Conservation (phyloP, 2,888 invertebrate species). For the Heliconius ethilla region DNA sequence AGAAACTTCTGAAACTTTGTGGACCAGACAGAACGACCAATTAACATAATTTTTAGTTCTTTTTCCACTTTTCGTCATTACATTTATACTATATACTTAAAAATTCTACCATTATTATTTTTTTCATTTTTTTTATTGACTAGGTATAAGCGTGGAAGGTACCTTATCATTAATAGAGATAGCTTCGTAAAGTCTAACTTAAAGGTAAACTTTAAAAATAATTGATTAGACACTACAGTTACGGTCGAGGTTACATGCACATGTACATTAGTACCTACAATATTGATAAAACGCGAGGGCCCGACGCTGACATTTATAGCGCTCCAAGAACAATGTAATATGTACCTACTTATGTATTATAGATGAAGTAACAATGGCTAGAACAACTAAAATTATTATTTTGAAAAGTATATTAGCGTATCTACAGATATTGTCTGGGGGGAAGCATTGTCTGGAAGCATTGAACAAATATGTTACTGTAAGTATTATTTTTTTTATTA, state of each 20-base stretch:
- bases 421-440: too few relatives aligned
- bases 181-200: not conserved
- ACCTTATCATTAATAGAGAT: not conserved
- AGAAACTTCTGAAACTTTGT: too few relatives aligned
- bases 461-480: too few relatives aligned
- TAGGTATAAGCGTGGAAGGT: not conserved
- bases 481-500: too few relatives aligned
- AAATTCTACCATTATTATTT: too few relatives aligned
- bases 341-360: not conserved
- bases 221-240: conserved; percentile 4
- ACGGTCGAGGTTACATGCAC: not conserved
- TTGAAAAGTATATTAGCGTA: too few relatives aligned
- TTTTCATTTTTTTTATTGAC: not conserved
- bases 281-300: conserved; percentile 15
- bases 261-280: not conserved
- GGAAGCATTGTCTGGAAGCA: too few relatives aligned
- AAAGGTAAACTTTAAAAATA: conserved; percentile 18
- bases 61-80: too few relatives aligned
- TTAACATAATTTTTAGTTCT: too few relatives aligned
- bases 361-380: not conserved
- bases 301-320: conserved; percentile 18
- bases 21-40: too few relatives aligned
- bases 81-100: too few relatives aligned
- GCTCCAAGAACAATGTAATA: not conserved
- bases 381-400: not conserved